Base-by-base conservation (phyloP, 2,797 vertebrate species). In the Syngnathus rostellatus region DNA sequence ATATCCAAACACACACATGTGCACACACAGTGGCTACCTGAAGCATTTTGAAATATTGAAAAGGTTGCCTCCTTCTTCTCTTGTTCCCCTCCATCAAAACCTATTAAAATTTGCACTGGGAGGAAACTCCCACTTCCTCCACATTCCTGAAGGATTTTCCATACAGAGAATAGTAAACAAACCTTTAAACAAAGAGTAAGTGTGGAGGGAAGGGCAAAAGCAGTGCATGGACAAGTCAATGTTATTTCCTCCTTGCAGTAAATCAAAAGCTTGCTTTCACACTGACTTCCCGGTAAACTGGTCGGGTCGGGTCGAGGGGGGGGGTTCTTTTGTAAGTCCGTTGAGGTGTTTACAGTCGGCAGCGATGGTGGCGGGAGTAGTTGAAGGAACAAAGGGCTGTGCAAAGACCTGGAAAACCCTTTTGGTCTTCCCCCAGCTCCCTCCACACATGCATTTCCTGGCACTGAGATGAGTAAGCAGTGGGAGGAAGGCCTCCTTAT, bases 121-220 rank as follows among this genome's bases (percentile, higher is more conserved):
- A 84, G 82, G 87, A 85, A 86, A 88, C 85, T 77, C 86, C 89
- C 83, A 86, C 89, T 90, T 92, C 90, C 89, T 88, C 58, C 59
- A 75, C 83, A 88, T 89, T 90, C 88, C 87, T 83, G 73, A 78
- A 88, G 84, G 84, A 85, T 86, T 90, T 90, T 90, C 89, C 86
- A 76, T 85, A 80, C 79, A 70, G 78, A 76, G 81, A 83, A 85
- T 88, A 89, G 89, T 90, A 90, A 92, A 90, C 89, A 91, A 87
- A 85, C 77, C 75, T 74, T 73, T n/a, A 81, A 85, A 88, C 86
- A 86, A 87, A 86, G 83, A 80, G 66, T 43, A 37, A 75, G 67
- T 25, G 23, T 31, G 64, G 65, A 12, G 58, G 51, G 17, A 60
- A 54, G 61, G 45, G 58, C 48, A 72, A 65, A 53, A 54, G 31